Percentiles rank a stretch among this genome's conserved stretches.
Conservation (phyloP, 2,797 vertebrate genomes). For the Benthosema pterotum region DNA sequence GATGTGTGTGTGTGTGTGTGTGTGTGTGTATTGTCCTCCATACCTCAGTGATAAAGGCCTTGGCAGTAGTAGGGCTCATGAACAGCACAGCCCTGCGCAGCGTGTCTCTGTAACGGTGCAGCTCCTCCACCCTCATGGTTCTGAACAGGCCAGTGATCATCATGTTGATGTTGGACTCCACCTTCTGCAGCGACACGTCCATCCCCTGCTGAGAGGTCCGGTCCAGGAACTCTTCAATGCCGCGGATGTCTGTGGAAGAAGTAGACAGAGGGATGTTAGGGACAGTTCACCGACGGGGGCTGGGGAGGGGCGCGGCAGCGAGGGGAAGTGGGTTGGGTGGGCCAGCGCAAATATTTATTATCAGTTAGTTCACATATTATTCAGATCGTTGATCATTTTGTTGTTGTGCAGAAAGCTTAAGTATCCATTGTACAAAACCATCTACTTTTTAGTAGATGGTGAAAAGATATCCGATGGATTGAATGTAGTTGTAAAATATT, state of each 20-base stretch:
- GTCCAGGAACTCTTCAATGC: constrained; percentile 97
- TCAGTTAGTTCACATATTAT: no score
- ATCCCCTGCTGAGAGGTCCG: constrained; percentile 96
- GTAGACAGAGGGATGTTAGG: not conserved
- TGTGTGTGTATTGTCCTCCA: constrained; percentile 12
- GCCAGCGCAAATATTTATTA: no score
- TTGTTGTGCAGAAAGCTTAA: no score
- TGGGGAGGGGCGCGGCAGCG: no score
- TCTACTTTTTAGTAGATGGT: no score
- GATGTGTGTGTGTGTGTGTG: not conserved
- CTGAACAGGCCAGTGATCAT: constrained; percentile 98
- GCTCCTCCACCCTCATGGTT: constrained; percentile 94
- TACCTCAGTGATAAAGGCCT: constrained; percentile 97
- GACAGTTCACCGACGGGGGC: no score
- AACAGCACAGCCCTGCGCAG: constrained; percentile 93
- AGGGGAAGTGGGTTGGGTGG: no score
- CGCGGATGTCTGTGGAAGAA: constrained; percentile 93
- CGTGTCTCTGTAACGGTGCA: constrained; percentile 96
- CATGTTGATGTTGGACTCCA: constrained; percentile 98
- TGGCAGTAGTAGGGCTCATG: constrained; percentile 95
- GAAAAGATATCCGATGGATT: no score
- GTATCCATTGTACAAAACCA: no score
- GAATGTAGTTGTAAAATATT: no score
- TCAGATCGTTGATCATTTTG: no score
- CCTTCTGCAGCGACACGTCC: constrained; percentile 98